These are phyloP conservation scores for Aspidapion aeneum DNA, from an alignment of 2,888 invertebrate genomes.

Conservation along the genomic window DNA sequence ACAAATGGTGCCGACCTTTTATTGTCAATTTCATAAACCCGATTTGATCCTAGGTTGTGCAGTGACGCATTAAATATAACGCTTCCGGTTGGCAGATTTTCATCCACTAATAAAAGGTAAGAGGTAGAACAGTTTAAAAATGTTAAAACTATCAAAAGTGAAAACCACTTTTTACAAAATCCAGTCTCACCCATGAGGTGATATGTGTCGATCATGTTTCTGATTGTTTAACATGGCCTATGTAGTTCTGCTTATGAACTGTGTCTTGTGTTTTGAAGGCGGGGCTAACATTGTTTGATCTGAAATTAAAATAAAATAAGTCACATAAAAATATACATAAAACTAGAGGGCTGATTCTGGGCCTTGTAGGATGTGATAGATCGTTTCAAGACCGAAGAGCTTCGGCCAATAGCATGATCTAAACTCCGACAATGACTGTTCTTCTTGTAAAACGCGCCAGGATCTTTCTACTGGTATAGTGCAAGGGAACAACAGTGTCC, in stretches of 20 bases:
- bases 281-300: neutral
- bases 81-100: constrained; percentile 56
- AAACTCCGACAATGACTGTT: too few species aligned
- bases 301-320: neutral
- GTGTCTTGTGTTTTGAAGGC: neutral
- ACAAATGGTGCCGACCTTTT: constrained; percentile 83
- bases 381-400: too few species aligned
- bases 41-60: constrained; percentile 73
- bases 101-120: constrained; percentile 43
- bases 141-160: neutral
- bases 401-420: too few species aligned
- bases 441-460: too few species aligned
- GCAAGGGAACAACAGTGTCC: too few species aligned
- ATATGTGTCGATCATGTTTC: neutral
- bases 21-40: constrained; percentile 74
- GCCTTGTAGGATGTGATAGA: too few species aligned
- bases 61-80: constrained; percentile 77
- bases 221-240: neutral
- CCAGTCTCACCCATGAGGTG: neutral
- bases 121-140: constrained; percentile 9
- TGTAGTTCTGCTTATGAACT: neutral
- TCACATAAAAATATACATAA: neutral
- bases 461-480: too few species aligned
- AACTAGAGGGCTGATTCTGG: neutral
- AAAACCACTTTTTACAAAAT: neutral